A percentile compares a stretch with the other conserved stretches of the same genome.
phyloP scores from a whole-genome alignment of 2,113 vertebrate genomes.

The Sylvia atricapilla region DNA sequence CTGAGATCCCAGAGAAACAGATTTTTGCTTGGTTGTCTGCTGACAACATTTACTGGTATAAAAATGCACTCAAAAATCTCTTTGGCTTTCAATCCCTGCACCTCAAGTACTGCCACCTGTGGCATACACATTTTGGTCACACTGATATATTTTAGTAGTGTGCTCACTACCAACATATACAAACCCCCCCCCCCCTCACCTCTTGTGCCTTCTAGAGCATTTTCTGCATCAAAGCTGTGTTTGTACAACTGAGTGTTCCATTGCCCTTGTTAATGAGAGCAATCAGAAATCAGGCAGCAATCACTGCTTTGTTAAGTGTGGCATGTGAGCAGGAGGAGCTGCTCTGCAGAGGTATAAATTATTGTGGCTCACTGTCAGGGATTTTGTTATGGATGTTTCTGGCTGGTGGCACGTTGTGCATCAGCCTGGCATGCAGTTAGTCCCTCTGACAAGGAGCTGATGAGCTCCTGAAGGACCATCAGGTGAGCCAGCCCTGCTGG shows the following conservation, averaged over 20 bases:
- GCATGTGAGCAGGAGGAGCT: not conserved
- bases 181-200: not conserved
- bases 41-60: not conserved
- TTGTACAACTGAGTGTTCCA: not conserved
- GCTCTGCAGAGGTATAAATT: not conserved
- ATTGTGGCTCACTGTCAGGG: not conserved
- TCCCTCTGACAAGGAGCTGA: not conserved
- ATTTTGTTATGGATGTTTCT: not conserved
- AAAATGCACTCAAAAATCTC: not conserved
- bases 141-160: not conserved
- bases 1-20: not conserved
- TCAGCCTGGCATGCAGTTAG: not conserved
- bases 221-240: not conserved
- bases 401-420: fast-evolving
- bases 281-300: not conserved
- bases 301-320: not conserved
- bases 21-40: not conserved
- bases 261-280: not conserved
- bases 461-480: not conserved
- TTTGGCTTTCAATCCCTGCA: not conserved
- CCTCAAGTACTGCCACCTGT: not conserved
- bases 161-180: not conserved
- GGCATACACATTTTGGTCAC: not conserved
- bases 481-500: not conserved
- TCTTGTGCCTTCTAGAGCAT: not conserved